Conservation (phyloP, 2,797 vertebrate species). For the Hylomyscus alleni region DNA sequence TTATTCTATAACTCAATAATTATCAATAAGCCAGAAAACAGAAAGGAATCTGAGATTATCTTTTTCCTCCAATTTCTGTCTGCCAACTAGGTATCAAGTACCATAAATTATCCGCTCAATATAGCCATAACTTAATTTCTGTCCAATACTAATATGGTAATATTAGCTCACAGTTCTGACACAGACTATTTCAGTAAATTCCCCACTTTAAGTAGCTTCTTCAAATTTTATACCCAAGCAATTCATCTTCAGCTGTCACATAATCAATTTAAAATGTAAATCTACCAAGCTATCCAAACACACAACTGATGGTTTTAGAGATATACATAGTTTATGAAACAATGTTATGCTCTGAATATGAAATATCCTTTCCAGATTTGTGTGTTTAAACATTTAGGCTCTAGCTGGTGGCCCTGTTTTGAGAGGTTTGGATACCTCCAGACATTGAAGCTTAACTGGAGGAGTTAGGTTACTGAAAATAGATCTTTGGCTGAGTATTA, state of each 20-base stretch:
- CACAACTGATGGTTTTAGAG: not conserved
- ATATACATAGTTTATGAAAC: not conserved
- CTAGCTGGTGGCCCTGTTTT: not conserved
- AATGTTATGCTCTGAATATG: not conserved
- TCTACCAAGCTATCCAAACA: not conserved
- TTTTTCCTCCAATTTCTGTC: not conserved
- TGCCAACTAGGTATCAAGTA: not conserved
- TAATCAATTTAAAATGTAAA: slow-evolving; percentile 60
- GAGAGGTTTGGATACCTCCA: not conserved
- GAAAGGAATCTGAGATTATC: slow-evolving; percentile 7
- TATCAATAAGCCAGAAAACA: not conserved
- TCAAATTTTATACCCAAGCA: slow-evolving; percentile 42
- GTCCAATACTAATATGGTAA: not conserved
- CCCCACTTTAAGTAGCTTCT: slow-evolving; percentile 14
- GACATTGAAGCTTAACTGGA: not conserved
- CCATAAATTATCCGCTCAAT: slow-evolving; percentile 35
- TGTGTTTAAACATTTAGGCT: not conserved
- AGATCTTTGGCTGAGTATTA: not conserved
- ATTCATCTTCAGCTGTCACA: slow-evolving; percentile 54
- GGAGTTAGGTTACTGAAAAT: too few relatives aligned
- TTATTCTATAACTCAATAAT: not conserved
- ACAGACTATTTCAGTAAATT: slow-evolving; percentile 35
- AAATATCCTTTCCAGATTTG: not conserved
- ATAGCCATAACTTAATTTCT: slow-evolving; percentile 47
- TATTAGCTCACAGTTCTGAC: slow-evolving; percentile 13